Percentiles rank a stretch among this genome's conserved stretches.
phyloP scores from a whole-genome alignment of 1,140 invertebrate genomes.

The Caenorhabditis elegans region WBcel235 BX284605.5:7730001-7730500 shows the following conservation, averaged over 20 bases:
- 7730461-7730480: not conserved
- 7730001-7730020: not conserved
- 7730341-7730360: not conserved
- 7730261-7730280: too few species aligned
- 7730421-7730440: not conserved
- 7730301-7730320: slow-evolving; percentile 8
- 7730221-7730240: too few species aligned
- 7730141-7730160: not conserved
- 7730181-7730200: not conserved
- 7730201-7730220: too few species aligned
- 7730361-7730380: not conserved
- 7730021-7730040: slow-evolving; percentile 16
- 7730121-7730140: slow-evolving; percentile 23
- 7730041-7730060: not conserved
- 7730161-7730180: slow-evolving; percentile 27
- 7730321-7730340: not conserved
- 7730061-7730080: not conserved
- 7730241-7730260: slow-evolving; percentile 27
- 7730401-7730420: not conserved
- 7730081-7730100: not conserved
- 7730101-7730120: not conserved
- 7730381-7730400: not conserved
- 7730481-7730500: not conserved
- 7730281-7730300: too few species aligned
- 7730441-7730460: not conserved